Conservation (phyloP, 2,888 invertebrate genomes). For the Agapostemon virescens region DNA sequence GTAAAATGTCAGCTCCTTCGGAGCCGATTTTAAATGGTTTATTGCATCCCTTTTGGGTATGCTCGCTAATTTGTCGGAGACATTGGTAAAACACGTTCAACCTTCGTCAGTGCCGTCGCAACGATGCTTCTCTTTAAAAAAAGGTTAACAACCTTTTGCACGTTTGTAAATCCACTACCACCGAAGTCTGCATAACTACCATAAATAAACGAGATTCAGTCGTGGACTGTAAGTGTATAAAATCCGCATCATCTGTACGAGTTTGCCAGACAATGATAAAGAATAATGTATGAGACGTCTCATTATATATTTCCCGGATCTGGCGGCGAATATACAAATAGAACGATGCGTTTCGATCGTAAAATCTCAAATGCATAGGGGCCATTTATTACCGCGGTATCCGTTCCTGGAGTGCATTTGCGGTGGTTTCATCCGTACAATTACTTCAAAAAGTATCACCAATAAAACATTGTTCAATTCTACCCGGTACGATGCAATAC, state of each 20-base stretch:
- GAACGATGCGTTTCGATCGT: slow-evolving; percentile 11
- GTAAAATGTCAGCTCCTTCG: too few species aligned
- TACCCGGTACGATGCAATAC: neutral
- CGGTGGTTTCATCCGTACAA: slow-evolving; percentile 3
- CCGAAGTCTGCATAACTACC: neutral
- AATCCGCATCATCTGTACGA: neutral
- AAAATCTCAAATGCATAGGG: slow-evolving; percentile 22
- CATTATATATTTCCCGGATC: slow-evolving; percentile 4
- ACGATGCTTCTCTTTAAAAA: too few species aligned
- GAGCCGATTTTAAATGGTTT: too few species aligned
- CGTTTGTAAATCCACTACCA: neutral
- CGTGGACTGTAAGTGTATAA: neutral
- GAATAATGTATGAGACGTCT: slow-evolving; percentile 10
- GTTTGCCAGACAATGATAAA: neutral
- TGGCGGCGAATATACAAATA: neutral
- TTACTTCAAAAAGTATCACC: neutral
- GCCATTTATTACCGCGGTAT: slow-evolving; percentile 27
- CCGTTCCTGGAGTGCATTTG: neutral
- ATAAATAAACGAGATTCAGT: neutral
- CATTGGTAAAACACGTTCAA: too few species aligned
- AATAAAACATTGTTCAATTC: neutral
- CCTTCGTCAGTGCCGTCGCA: too few species aligned
- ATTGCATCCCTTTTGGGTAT: too few species aligned
- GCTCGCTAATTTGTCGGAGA: too few species aligned
- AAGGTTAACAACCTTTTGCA: neutral